A percentile compares a stretch with the other conserved stretches of the same genome.
phyloP scores from a whole-genome alignment of 2,888 invertebrate species.

The Pseudeuparius sepicola region DNA sequence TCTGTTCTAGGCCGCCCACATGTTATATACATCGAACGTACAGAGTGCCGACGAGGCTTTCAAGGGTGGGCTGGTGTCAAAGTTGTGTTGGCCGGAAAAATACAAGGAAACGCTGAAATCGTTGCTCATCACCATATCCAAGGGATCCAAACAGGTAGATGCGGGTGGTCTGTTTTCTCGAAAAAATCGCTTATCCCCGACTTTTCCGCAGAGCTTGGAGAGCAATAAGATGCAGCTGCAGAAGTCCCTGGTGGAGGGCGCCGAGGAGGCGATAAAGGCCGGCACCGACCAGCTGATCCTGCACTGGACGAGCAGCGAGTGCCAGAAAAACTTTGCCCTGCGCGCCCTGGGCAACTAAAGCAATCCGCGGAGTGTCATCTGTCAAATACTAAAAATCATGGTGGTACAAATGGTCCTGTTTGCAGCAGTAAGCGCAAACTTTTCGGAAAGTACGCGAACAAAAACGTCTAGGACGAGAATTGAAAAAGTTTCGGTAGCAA shows the following conservation, averaged over 20 bases:
- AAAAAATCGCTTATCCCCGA: too few species aligned
- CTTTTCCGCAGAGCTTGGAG: conserved; percentile 52
- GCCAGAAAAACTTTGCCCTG: conserved; percentile 46
- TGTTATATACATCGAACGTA: conserved; percentile 59
- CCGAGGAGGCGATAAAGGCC: conserved; percentile 51
- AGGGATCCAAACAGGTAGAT: conserved; percentile 67
- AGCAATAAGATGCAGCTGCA: conserved; percentile 48
- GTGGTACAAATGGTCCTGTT: conserved; percentile 26
- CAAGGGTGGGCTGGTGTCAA: conserved; percentile 68
- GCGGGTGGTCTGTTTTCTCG: too few species aligned
- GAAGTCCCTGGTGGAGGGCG: conserved; percentile 46
- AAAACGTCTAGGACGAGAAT: too few species aligned
- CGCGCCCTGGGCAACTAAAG: background rate
- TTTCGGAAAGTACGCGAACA: too few species aligned
- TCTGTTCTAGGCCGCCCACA: conserved; percentile 55
- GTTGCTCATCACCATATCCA: conserved; percentile 57
- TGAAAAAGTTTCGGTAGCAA: too few species aligned
- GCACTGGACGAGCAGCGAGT: conserved; percentile 66
- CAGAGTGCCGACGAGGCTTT: conserved; percentile 74
- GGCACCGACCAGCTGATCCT: conserved; percentile 60
- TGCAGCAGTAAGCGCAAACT: conserved; percentile 20
- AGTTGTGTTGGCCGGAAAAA: conserved; percentile 66
- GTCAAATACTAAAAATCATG: conserved; percentile 17
- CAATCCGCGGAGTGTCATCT: conserved; percentile 10
- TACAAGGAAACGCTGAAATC: conserved; percentile 67